Evolutionary conservation across 2,797 vertebrate genomes (phyloP), one percentile per base, ranked within the genome.

Genomic region (Melanotaenia maccullochi): DNA sequence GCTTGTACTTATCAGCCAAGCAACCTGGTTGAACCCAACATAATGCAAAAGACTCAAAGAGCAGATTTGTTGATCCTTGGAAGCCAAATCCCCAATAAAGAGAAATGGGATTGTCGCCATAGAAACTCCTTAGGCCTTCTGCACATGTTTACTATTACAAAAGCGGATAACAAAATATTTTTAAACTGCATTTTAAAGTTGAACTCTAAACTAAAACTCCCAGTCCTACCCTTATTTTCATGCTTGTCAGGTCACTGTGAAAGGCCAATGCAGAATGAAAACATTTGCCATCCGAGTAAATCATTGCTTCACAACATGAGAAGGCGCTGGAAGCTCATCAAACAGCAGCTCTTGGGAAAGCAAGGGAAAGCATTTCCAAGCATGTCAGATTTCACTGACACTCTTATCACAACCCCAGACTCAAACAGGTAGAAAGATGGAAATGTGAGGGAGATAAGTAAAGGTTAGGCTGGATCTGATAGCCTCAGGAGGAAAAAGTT

Each of bases 331-430:
- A 83, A 28, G 55, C 52, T 75, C 71, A 75, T 85, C 85, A 85
- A 80, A 85, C 82, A 79, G 81, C 78, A 82, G 76, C 84, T 79
- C 69, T 54, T 60, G 65, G 78, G 65, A 84, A 83, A 76, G 38
- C 9, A 1, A 69, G 65, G 62, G 64, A 81, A 79, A 84, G 79
- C 70, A 33, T 82, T 83, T 86, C 64, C 66, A 76, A 84, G 68
- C 73, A 72, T 75, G 70, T 82, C 73, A 55, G 67, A 82, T 85
- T 88, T 79, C 73, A 76, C 67, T 74, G 74, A 86, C 63, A 78
- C 65, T 80, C 68, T 71, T 49, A 71, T 85, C 73, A 81, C 18
- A 35, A 75, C 59, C 64, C 69, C 54, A 35, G 54, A 42, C 49
- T 73, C 49, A 52, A 33, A 79, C 25, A 78, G 70, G 60, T 77